phyloP scores from a whole-genome alignment of 2,888 invertebrate genomes.

The Embidobia sp. region DNA sequence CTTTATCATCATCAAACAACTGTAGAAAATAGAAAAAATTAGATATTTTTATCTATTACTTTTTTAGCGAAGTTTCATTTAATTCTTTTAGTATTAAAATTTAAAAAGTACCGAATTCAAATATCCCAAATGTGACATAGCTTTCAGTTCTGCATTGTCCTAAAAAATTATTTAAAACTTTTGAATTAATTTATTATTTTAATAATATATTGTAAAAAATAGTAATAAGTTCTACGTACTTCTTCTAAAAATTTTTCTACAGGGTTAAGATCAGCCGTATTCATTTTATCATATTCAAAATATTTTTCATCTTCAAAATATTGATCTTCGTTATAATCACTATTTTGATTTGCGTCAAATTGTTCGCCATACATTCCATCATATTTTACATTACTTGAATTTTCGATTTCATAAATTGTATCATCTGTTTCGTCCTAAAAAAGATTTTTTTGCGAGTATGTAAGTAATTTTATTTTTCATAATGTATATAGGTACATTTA shows the following conservation, averaged over 20 bases:
- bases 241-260: neutral
- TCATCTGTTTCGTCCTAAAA: neutral
- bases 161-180: neutral
- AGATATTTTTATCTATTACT: no score
- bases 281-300: neutral
- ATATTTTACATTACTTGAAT: neutral
- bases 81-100: no score
- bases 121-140: slow-evolving; percentile 1
- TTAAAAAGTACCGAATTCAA: slow-evolving; percentile 1
- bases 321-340: neutral
- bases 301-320: slow-evolving; percentile 2
- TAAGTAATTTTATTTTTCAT: no score
- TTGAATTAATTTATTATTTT: no score
- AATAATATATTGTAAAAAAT: neutral
- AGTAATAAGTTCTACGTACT: neutral
- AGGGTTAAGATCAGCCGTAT: neutral
- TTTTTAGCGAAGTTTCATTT: no score
- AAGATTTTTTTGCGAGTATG: no score
- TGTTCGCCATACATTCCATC: no score
- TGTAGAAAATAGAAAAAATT: neutral
- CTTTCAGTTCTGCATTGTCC: neutral
- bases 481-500: no score
- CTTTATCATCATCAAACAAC: neutral
- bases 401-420: neutral
- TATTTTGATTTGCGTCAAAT: neutral